Percentiles rank a stretch among this genome's conserved stretches.
phyloP scores from a whole-genome alignment of 2,888 invertebrate species.

The Drosophila yooni region DNA sequence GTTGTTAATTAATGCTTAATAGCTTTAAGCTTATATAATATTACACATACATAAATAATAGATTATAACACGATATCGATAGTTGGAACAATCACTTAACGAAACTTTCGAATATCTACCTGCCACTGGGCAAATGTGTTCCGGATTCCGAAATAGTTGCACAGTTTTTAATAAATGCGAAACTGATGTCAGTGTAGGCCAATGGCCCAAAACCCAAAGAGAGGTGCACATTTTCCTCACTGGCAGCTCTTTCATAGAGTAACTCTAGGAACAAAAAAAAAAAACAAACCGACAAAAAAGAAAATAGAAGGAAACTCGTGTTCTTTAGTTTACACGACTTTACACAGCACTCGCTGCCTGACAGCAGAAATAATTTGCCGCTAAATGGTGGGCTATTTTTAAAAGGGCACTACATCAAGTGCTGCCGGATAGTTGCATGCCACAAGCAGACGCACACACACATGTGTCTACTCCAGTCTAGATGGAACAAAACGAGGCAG shows the following conservation, averaged over 20 bases:
- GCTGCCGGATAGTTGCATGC: constrained; percentile 56
- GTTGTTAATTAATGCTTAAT: neutral
- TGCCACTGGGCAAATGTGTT: neutral
- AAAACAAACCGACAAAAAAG: neutral
- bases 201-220: constrained; percentile 9
- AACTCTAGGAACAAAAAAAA: neutral
- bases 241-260: neutral
- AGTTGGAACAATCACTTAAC: neutral
- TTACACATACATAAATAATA: neutral
- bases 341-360: constrained; percentile 57
- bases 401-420: constrained; percentile 59
- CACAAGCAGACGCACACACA: constrained; percentile 30
- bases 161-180: constrained; percentile 19
- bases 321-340: constrained; percentile 39
- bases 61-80: neutral
- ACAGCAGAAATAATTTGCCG: constrained; percentile 64
- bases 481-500: neutral
- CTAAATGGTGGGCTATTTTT: constrained; percentile 63
- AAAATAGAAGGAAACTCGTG: constrained; percentile 8
- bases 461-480: constrained; percentile 6
- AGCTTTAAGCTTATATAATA: neutral
- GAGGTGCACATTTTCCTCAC: constrained; percentile 14
- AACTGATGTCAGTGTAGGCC: constrained; percentile 24
- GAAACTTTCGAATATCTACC: neutral
- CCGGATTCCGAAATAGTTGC: constrained; percentile 17